phyloP scores from a whole-genome alignment of 2,113 vertebrate genomes.

The Alligator mississippiensis region DNA sequence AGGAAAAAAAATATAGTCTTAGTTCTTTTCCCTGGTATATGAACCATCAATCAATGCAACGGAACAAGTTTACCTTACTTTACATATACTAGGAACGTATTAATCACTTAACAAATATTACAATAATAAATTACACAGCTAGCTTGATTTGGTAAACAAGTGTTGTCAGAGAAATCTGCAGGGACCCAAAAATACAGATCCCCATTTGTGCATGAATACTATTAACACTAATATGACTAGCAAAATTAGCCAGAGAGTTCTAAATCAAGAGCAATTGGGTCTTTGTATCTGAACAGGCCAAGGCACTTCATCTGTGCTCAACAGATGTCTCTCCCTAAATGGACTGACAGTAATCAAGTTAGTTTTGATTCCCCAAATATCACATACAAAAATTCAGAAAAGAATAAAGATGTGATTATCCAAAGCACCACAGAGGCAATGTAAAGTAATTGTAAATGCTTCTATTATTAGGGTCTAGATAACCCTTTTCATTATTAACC shows the following conservation, averaged over 20 bases:
- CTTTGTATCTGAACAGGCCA: neutral
- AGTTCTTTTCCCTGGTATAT: neutral
- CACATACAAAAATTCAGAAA: neutral
- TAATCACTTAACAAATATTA: neutral
- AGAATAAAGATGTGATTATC: neutral
- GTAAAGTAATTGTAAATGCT: neutral
- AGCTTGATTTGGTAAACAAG: neutral
- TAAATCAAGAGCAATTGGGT: slow-evolving; percentile 43
- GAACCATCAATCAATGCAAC: neutral
- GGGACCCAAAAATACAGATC: slow-evolving; percentile 12
- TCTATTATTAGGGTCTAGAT: neutral
- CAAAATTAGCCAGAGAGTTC: slow-evolving; percentile 35
- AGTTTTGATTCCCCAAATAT: slow-evolving; percentile 14
- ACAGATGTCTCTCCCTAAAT: no score
- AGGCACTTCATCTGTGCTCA: neutral
- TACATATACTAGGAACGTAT: neutral
- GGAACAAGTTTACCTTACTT: slow-evolving; percentile 31
- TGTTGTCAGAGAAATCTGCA: neutral
- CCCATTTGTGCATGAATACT: slow-evolving; percentile 15
- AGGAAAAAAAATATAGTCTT: neutral
- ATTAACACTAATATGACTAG: slow-evolving; percentile 7
- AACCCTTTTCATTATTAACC: neutral
- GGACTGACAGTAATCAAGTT: neutral
- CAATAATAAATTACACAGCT: neutral
- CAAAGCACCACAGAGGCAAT: neutral